Evolutionary conservation across 2,888 invertebrate species (phyloP), one percentile per base, ranked within the genome.

Genomic region (Ichneumoninae sp.): DNA sequence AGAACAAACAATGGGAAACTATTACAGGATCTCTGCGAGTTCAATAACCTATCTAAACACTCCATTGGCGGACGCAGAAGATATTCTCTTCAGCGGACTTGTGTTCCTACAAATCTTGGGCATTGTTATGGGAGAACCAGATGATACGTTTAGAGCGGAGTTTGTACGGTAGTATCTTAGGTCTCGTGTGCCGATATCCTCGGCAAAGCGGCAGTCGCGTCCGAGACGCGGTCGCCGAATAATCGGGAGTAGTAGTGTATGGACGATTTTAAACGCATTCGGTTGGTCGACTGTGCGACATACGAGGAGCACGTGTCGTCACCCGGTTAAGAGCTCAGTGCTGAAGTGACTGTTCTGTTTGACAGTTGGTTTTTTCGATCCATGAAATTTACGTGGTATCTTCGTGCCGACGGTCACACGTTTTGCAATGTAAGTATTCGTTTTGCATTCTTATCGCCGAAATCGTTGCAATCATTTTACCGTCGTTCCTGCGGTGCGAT

Each of bases 391-490:
- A 73, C 68, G 68, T 36, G 82, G 71, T 66, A 22, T 57, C 30
- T 13, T 50, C 19, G 66, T 22, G 65, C 13, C 5, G 52, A 52
- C 30, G 40, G 36, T 68, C 52, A 2, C n/a, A 69, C 22, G 36
- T 63, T 69, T 78, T 50, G 16, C 63, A 52, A 83, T 52, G 83
- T 78, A 26, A 83, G 83, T 83, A 50, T 47, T 60, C 22, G 47
- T 44, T 19, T 16, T 26, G 3, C 3, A 33, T 74, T 74, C 63
- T n/a, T 19, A 19, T 36, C n/a, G 3, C 19, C 19, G 52, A n/a
- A 69, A 36, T 36, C 44, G 8, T 54, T 71, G 33, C 36, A 16
- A 66, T 16, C 0, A 1, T n/a, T 50, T 52, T 50, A 1, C n/a
- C 16, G 3, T 3, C 47, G 3, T 26, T 16, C 8, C n/a, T 44